Evolutionary conservation across 2,797 vertebrate species (phyloP).

Genomic region (Crocodylus rhombifer): DNA sequence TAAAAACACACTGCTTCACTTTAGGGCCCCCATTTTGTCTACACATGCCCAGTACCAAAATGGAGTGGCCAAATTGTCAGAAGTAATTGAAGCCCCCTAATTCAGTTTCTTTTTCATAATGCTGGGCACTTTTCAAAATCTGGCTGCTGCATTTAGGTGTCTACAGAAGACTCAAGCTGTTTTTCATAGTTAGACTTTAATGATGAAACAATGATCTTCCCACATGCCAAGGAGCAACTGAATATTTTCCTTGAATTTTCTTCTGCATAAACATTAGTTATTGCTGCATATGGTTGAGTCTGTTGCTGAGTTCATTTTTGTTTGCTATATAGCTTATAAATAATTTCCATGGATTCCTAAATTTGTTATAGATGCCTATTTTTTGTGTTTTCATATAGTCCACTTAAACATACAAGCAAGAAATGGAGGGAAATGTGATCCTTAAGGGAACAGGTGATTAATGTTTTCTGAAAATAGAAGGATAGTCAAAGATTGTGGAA

Average conservation of each 20-base stretch:
- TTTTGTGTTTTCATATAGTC: background rate
- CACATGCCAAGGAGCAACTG: background rate
- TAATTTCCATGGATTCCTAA: background rate
- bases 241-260: background rate
- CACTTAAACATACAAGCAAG: background rate
- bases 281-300: background rate
- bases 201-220: background rate
- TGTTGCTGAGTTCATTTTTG: accelerated
- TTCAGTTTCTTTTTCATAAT: background rate
- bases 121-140: background rate
- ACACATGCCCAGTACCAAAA: background rate
- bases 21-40: too few relatives aligned
- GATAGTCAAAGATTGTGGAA: background rate
- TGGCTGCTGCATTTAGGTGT: background rate
- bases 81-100: background rate
- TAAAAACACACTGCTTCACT: too few relatives aligned
- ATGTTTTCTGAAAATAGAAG: background rate
- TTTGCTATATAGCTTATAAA: background rate
- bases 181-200: background rate
- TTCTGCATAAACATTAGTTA: background rate
- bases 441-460: background rate
- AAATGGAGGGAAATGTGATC: background rate
- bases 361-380: background rate
- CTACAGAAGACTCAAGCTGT: background rate
- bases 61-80: background rate